Evolutionary conservation across 1,140 invertebrate genomes (phyloP).

Genomic region (Berghia stephanieae): DNA sequence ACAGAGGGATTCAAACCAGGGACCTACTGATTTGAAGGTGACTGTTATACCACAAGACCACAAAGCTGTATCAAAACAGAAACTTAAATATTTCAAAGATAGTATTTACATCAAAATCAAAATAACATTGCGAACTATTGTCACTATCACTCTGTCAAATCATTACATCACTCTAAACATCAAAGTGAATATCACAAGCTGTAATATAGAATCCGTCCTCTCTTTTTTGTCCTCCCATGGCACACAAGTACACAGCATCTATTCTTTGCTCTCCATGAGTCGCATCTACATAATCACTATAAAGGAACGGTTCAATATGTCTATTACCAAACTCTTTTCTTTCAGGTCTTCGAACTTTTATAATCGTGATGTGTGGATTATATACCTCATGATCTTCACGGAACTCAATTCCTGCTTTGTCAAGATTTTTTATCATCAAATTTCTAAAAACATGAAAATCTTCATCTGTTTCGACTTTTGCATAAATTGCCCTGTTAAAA

Average conservation of each 20-base stretch:
- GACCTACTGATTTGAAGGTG: no score
- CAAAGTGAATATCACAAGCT: not conserved
- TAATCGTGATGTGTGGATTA: not conserved
- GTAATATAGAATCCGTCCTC: constrained; percentile 4
- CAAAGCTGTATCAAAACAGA: no score
- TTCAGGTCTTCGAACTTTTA: constrained; percentile 7
- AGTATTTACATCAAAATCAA: no score
- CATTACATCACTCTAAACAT: no score
- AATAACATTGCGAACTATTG: no score
- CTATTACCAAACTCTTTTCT: constrained; percentile 6
- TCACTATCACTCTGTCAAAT: no score
- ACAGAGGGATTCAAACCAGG: no score
- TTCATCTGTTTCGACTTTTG: not conserved
- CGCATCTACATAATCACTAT: not conserved
- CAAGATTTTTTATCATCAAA: not conserved
- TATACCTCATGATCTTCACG: not conserved
- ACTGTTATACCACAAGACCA: no score
- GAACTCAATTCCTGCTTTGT: not conserved
- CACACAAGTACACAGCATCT: not conserved
- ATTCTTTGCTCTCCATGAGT: not conserved
- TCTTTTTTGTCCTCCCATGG: constrained; percentile 18
- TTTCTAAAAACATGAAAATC: not conserved
- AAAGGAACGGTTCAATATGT: not conserved
- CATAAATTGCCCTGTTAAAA: constrained; percentile 15
- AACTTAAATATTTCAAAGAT: no score